A percentile compares a stretch with the other conserved stretches of the same genome.
Evolutionary conservation across 1,140 invertebrate genomes (phyloP).

Genomic region (Andrena cerasifolii): DNA sequence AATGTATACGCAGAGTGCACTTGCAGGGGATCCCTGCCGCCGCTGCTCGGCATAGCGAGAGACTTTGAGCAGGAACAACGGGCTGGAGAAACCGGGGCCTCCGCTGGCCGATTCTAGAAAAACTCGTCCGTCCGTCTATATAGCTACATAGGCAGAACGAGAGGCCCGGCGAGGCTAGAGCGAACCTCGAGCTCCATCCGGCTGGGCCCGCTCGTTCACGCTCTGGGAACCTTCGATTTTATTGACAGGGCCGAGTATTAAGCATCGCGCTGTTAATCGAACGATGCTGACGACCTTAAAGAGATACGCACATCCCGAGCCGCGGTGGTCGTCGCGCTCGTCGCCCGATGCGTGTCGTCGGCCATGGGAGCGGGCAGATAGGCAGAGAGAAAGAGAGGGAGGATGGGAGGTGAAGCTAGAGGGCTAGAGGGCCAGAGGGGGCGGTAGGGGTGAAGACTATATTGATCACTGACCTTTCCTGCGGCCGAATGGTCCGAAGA

Average conservation of each 20-base stretch:
- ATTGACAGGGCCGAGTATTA: conserved; percentile 2
- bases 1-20: conserved; percentile 53
- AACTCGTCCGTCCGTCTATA: not conserved
- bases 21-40: conserved; percentile 52
- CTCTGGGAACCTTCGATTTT: conserved; percentile 39
- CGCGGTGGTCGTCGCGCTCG: conserved; percentile 12
- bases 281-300: conserved; percentile 36
- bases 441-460: conserved; percentile 42
- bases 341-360: conserved; percentile 15
- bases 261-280: not conserved
- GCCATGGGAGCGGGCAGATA: not conserved
- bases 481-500: conserved; percentile 91
- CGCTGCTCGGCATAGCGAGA: conserved; percentile 26
- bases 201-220: not conserved
- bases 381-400: not conserved
- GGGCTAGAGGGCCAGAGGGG: not conserved
- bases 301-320: conserved; percentile 3
- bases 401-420: not conserved
- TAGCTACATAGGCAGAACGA: not conserved
- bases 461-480: conserved; percentile 87
- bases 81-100: not conserved
- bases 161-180: not conserved
- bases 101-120: not conserved
- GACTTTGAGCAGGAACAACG: conserved; percentile 20
- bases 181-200: not conserved